Evolutionary conservation across 1,140 invertebrate species (phyloP), one percentile per base, ranked within the genome.

Genomic region (Bicyclus anynana): DNA sequence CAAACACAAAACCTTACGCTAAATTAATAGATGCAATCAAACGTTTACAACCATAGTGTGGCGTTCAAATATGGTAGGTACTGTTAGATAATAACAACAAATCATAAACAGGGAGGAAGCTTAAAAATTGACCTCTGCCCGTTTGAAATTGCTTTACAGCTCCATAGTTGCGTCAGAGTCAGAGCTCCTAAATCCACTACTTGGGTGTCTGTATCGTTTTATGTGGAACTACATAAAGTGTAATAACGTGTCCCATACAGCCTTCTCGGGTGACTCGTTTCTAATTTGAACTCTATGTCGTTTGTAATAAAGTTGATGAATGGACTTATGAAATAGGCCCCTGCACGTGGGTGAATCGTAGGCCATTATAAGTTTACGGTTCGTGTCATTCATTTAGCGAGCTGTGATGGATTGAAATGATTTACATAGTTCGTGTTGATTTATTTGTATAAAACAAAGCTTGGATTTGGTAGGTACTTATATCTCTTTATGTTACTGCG

Each of bases 141-240:
- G 57, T 35, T 64, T 66, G 55, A 65, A 69, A 74, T 67, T 54
- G 62, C 60, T 77, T 76, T 72, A 78, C 60, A 46, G 44, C 66
- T 49, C 65, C 60, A 72, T 58, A 59, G 65, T 80, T 77, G 74
- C 69, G 69, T 66, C 74, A 79, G 66, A 65, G 50, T 26, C 49
- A 21, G 50, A 49, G 44, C 54, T 69, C 72, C 46, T 60, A 69
- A 23, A 79, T 77, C 70, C 57, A 72, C 77, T 72, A 71, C 77
- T 80, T 77, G 77, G 77, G 77, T 76, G 77, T 77, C 77, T 76
- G 77, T 76, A 74, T 77, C 67, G 59, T 76, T 80, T 77, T 77
- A 80, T 76, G 64, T 70, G 48, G 53, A 63, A 55, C 54, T 64
- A 68, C 62, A 79, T 74, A 72, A 69, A 68, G 59, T 53, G 67